phyloP scores from a whole-genome alignment of 2,888 invertebrate species.

The Rugalucina vietnamica region DNA sequence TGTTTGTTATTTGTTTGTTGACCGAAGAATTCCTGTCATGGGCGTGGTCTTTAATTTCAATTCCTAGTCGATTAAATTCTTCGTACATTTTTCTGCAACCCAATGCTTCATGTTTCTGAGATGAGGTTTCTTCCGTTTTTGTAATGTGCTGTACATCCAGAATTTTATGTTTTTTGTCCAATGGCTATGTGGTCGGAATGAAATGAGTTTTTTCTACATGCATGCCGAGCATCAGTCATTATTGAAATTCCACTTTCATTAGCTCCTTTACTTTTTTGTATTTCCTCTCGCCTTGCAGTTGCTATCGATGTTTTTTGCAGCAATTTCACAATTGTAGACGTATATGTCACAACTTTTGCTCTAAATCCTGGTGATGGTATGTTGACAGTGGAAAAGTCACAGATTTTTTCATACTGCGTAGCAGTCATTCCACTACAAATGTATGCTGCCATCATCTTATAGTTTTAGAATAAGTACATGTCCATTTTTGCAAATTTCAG shows the following conservation, averaged over 20 bases:
- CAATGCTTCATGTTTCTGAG: neutral
- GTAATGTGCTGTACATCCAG: neutral
- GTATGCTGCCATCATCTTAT: neutral
- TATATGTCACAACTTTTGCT: neutral
- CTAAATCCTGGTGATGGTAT: neutral
- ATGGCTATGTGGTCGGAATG: no score
- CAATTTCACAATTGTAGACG: neutral
- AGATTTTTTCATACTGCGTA: constrained; percentile 15
- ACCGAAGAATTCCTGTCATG: constrained; percentile 5
- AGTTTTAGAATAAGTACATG: constrained; percentile 16
- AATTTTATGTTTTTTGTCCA: no score
- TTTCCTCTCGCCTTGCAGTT: neutral
- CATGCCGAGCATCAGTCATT: constrained; percentile 30
- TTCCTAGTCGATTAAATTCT: neutral
- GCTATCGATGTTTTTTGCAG: neutral
- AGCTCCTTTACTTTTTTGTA: neutral
- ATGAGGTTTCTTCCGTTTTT: neutral
- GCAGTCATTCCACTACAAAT: constrained; percentile 20
- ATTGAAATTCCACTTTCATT: constrained; percentile 10
- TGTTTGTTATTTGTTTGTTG: neutral
- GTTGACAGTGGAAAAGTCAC: neutral
- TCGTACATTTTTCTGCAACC: neutral
- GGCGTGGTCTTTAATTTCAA: neutral
- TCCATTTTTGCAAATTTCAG: neutral
- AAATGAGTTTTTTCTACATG: no score